Evolutionary conservation across 2,888 invertebrate genomes (phyloP), one percentile per base, ranked within the genome.

Genomic region (Ichneumoninae sp.): DNA sequence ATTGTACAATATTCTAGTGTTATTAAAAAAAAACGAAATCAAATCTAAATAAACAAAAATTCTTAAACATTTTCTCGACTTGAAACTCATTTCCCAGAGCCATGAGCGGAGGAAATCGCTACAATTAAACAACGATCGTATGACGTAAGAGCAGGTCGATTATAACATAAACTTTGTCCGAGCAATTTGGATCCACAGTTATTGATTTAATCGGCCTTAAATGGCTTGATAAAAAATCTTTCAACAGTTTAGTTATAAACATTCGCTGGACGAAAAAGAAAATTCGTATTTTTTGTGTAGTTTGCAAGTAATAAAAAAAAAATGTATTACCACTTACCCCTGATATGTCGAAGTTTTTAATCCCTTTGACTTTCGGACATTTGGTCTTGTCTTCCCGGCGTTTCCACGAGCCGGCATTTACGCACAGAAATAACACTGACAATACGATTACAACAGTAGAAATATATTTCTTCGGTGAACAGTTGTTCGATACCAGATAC

Each of bases 301-400:
- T 54, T n/a, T 16, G n/a, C 16, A 16, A 6, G 16, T 30, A 6
- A 33, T 10, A n/a, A 1, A 30, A 13, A 26, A 26, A 13, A 13
- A 71, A 36, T n/a, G 33, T 63, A 7, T 40, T 26, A 22, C 16
- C 70, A 78, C 83, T 81, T 89, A 97, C 97, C 94, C 96, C 95
- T 87, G 96, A 95, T 88, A 98, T 94, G 94, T 97, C 96, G 91
- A 98, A 97, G 94, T 97, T 97, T 60, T 96, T 95, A 73, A 96
- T 96, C 19, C 97, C 97, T 93, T 96, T 96, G 85, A 98, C 98
- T 95, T 95, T 95, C 0, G 97, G 97, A 90, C 97, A 97, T 92
- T 96, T 96, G 19, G 94, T 95, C 90, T 96, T 95, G 92, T 96
- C 96, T 89, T 96, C 96, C 54, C 95, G 94, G 88, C 94, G 94